Percentiles rank a stretch among this genome's conserved stretches.
Conservation (phyloP, 2,797 vertebrate species). For the Antrozous pallidus region DNA sequence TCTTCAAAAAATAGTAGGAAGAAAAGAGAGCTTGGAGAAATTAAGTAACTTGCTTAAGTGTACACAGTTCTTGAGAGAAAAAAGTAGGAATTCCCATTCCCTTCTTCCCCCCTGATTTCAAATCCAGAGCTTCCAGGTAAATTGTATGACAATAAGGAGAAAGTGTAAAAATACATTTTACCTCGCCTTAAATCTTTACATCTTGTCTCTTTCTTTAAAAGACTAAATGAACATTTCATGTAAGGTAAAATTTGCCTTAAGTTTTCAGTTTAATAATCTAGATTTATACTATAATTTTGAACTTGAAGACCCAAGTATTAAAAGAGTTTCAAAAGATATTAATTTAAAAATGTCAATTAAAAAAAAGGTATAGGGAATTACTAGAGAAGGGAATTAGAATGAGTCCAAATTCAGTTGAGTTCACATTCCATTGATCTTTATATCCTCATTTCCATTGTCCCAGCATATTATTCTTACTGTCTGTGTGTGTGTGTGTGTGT, state of each 20-base stretch:
- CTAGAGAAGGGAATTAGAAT: not conserved
- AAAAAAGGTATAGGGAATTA: not conserved
- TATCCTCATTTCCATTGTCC: not conserved
- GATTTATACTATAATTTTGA: not conserved
- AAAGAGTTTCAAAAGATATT: not conserved
- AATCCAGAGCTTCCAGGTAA: not conserved
- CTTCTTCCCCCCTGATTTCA: not conserved
- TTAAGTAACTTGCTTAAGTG: not conserved
- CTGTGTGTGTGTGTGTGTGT: too few relatives aligned
- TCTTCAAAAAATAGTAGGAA: not conserved
- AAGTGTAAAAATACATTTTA: not conserved
- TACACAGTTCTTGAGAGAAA: not conserved
- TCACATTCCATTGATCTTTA: not conserved
- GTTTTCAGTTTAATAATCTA: slow-evolving; percentile 5
- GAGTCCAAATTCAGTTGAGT: not conserved
- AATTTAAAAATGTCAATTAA: not conserved
- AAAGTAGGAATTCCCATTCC: not conserved
- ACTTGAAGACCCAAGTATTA: not conserved
- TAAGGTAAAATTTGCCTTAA: not conserved
- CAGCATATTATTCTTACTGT: not conserved
- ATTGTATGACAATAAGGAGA: not conserved
- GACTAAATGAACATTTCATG: not conserved
- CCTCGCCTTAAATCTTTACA: not conserved
- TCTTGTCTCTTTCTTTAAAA: not conserved
- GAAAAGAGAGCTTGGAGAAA: slow-evolving; percentile 43